Evolutionary conservation across 2,113 vertebrate genomes (phyloP).

Genomic region (Dromiciops gliroides): DNA sequence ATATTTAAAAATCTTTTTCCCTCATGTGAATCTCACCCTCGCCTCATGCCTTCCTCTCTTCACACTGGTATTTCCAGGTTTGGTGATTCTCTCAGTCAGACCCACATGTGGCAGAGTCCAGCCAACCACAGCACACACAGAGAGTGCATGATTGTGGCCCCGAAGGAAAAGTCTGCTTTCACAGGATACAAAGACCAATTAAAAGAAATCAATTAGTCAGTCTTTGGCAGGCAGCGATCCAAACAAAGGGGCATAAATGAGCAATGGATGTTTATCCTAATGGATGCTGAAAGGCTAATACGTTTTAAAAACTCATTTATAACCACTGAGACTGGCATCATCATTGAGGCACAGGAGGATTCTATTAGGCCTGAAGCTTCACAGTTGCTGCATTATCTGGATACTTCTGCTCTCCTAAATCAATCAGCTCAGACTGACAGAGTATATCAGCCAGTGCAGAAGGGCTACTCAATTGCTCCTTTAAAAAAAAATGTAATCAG

Average conservation of each 20-base stretch:
- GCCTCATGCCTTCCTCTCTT: accelerated
- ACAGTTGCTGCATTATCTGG: constrained; percentile 31
- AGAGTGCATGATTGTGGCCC: constrained; percentile 16
- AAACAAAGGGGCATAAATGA: constrained; percentile 55
- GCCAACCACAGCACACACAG: neutral
- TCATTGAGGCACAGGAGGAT: constrained; percentile 22
- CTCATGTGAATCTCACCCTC: neutral
- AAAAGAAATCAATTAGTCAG: constrained; percentile 63
- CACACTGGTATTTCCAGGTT: neutral
- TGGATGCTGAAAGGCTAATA: constrained; percentile 62
- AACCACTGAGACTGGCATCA: neutral
- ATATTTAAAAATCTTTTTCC: neutral
- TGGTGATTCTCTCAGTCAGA: neutral
- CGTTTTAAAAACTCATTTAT: constrained; percentile 67
- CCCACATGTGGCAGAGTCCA: neutral
- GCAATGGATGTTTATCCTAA: constrained; percentile 53
- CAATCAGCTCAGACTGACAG: neutral
- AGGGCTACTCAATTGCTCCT: neutral
- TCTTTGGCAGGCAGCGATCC: constrained; percentile 40
- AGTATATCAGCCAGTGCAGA: neutral
- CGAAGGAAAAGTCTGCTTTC: constrained; percentile 51
- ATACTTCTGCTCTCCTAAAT: constrained; percentile 7
- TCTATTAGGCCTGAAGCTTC: constrained; percentile 1
- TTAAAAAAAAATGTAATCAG: neutral
- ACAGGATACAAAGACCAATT: constrained; percentile 31